These are phyloP conservation scores for Hypanus sabinus DNA, from an alignment of 2,113 vertebrate genomes.

Conservation along the genomic window DNA sequence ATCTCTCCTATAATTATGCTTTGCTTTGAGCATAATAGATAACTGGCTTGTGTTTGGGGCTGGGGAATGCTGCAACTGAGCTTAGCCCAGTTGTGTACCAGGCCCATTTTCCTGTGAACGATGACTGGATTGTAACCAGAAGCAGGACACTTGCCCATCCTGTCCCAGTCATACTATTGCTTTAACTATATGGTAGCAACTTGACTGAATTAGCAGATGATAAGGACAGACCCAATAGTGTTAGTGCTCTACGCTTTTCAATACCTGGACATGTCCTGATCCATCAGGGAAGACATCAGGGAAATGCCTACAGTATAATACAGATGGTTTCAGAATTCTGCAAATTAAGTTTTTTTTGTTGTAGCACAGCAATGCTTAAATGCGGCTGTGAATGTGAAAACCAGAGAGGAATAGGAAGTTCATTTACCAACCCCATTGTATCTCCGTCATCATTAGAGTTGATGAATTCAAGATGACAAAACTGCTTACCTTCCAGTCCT, in stretches of 20 bases:
- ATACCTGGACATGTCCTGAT: neutral
- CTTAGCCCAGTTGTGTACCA: neutral
- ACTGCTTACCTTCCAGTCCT: neutral
- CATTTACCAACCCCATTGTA: neutral
- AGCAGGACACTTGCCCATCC: neutral
- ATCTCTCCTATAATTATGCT: neutral
- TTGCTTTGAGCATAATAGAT: neutral
- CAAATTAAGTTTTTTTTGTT: neutral
- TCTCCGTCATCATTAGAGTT: neutral
- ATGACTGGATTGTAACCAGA: neutral
- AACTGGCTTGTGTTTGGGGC: neutral
- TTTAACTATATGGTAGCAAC: neutral
- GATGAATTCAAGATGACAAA: neutral
- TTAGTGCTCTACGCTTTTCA: neutral
- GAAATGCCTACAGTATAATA: neutral
- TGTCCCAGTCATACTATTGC: neutral
- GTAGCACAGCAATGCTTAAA: neutral
- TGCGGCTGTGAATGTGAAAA: neutral
- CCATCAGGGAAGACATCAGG: neutral
- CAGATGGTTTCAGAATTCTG: neutral
- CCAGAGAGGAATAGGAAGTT: neutral
- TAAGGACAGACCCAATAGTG: neutral
- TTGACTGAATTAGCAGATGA: neutral
- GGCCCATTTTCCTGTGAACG: neutral
- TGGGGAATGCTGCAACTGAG: neutral